These are phyloP conservation scores for Anguilla anguilla DNA, from an alignment of 2,797 vertebrate genomes.

Conservation along the genomic window DNA sequence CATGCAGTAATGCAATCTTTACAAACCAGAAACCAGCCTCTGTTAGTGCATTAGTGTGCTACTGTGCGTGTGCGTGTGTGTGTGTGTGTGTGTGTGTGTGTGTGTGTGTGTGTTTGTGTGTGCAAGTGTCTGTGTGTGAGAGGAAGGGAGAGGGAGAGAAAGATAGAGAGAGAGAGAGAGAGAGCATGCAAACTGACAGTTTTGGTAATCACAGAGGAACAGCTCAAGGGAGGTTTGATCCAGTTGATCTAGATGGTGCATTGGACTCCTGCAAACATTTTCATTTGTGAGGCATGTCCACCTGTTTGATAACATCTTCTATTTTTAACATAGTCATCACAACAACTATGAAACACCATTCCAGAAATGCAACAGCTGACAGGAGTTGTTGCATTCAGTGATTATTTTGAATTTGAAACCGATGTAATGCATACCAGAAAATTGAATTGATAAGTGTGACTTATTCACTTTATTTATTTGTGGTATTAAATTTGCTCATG, in stretches of 20 bases:
- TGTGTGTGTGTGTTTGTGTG: too few relatives aligned
- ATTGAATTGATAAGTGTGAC: neutral
- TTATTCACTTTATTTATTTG: neutral
- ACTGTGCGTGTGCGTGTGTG: too few relatives aligned
- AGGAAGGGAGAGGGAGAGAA: too few relatives aligned
- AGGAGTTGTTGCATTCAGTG: neutral
- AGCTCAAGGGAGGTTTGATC: neutral
- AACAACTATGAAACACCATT: neutral
- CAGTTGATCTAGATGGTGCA: neutral
- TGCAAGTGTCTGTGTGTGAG: too few relatives aligned
- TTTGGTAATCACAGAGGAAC: neutral
- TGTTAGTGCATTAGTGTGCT: too few relatives aligned
- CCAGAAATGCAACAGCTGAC: neutral
- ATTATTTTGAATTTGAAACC: too few relatives aligned
- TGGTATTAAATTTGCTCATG: neutral
- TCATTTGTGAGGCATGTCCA: neutral
- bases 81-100: too few relatives aligned
- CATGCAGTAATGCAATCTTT: too few relatives aligned
- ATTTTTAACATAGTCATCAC: neutral
- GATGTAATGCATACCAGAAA: neutral
- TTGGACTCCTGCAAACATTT: neutral
- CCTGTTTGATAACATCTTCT: neutral
- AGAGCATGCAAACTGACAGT: neutral
- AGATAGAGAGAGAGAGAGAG: neutral
- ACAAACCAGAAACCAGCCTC: too few relatives aligned